Base-by-base conservation (phyloP, 2,797 vertebrate species). In the Pseudochirops cupreus region DNA sequence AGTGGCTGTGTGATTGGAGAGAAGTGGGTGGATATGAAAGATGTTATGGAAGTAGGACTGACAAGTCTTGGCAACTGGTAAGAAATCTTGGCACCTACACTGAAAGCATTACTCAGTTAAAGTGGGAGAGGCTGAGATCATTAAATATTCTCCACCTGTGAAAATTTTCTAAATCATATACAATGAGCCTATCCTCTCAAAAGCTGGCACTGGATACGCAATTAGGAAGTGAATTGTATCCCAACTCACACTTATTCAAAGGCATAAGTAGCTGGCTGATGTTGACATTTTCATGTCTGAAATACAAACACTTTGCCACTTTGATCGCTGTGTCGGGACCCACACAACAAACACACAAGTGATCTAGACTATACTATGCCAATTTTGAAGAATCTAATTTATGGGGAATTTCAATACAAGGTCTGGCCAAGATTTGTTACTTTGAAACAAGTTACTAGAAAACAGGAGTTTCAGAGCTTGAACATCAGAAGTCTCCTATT, bases 361-460 rank as follows among this genome's bases (percentile, higher is more conserved):
- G 96, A 96, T 59, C 12, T 55, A 95, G 28, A 91, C 56, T 94
- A 46, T 67, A 92, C 4, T 56, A 91, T 31, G 46, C 29, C 33
- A 58, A 59, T n/a, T 95, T 46, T 87, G 55, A 93, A 91, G 26
- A 94, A 94, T 93, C 55, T 74, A 1, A 67, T 67, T n/a, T 93
- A 56, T 56, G 4, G 56, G 89, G 93, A 93, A 95, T 95, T 93
- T 95, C 52, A 96, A 95, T 92, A 10, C 14, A 91, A 91, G 31
- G 39, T 54, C 3, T 58, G 21, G n/a, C 33, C 12, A 91, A 95
- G 5, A 13, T 10, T 93, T 5, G 16, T 94, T 62, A 96, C 95
- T 55, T 93, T 28, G 57, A 95, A 94, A 87, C 11, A 91, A 39
- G 33, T 56, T 31, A 46, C 18, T 93, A 57, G 82, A 91, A 94